Evolutionary conservation across 2,113 vertebrate genomes (phyloP), one percentile per base, ranked within the genome.

Genomic region (Centropristis striata): DNA sequence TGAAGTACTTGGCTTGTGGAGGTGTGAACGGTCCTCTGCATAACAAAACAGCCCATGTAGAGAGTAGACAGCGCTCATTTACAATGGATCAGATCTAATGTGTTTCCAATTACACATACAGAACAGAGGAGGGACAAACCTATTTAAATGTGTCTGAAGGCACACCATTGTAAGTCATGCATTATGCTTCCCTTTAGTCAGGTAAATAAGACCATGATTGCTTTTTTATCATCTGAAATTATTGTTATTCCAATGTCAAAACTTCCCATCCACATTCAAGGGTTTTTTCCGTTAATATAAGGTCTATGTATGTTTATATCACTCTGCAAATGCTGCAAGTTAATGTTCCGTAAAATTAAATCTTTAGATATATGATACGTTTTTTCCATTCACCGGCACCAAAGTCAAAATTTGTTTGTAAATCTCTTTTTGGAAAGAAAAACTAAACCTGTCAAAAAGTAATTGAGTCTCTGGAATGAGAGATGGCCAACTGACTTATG

Each of bases 21-120:
- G 91, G 94, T 93, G 93, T 87, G 72, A 94, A 91, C 65, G 53
- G 3, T 12, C 36, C 27, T 90, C 86, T 86, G 86, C 93, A 93
- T 88, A 81, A 94, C 92, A 94, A 93, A 90, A 86, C 88, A 78
- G 53, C 42, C 13, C 50, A 66, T 25, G 65, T 27, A 75, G 63
- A 73, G 68, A 78, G 71, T 72, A 60, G 80, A 90, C 67, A 50
- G 86, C 69, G 70, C 60, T 71, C 76, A 78, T 88, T 90, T 75
- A 71, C 74, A 80, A 80, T 75, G 71, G 81, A 74, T 81, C 68
- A 66, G 50, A 65, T 23, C 60, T 85, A 78, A 84, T 84, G 80
- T 76, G 86, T 86, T 90, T 88, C 64, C 76, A 81, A 66, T 86
- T 80, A 77, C 84, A 82, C 80, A 63, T 72, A 5, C 5, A 27